Base-by-base conservation (phyloP, 2,113 vertebrate species). In the Orycteropus afer region DNA sequence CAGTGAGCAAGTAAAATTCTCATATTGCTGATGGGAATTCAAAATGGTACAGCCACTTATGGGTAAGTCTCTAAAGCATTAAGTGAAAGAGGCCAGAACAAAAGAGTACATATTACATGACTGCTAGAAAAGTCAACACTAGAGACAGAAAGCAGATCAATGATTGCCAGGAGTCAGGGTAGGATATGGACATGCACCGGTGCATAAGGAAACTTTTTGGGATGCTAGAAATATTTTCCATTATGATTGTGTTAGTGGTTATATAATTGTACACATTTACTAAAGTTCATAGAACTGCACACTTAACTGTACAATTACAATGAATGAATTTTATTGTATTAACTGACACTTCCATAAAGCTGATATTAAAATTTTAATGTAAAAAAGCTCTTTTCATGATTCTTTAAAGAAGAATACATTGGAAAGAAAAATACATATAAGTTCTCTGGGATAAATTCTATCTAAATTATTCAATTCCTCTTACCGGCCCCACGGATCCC, bases 401-500 rank as follows among this genome's bases (percentile, higher is more conserved):
- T 83, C 51, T 91, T 82, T 86, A 94, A 69, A 34, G 42, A 55
- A 59, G n/a, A 80, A 57, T 59, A 77, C 27, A 77, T 4, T 73
- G 63, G 67, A 94, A 96, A 92, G 22, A 53, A 59, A 87, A 34
- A 90, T 1, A 93, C 55, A 57, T 6, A 80, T 6, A 53, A 17
- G 82, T 78, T 74, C 23, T 86, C 45, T 59, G 55, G 27, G 34
- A 65, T 51, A 92, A 88, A 85, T 34, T 82, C 63, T 61, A 89
- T 32, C 32, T 37, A 73, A 86, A 69, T 55, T 45, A 87, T 53
- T 93, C 47, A 57, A 57, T 71, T 90, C 49, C 61, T 95, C 98
- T 98, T 95, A 99, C 99, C 99, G 99, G 95, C 97, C 98, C 99
- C 99, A 99, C 0, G 99, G 99, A 88, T 99, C 99, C 77, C 97